Base-by-base conservation (phyloP, 2,113 vertebrate species). In the Recurvirostra avosetta region DNA sequence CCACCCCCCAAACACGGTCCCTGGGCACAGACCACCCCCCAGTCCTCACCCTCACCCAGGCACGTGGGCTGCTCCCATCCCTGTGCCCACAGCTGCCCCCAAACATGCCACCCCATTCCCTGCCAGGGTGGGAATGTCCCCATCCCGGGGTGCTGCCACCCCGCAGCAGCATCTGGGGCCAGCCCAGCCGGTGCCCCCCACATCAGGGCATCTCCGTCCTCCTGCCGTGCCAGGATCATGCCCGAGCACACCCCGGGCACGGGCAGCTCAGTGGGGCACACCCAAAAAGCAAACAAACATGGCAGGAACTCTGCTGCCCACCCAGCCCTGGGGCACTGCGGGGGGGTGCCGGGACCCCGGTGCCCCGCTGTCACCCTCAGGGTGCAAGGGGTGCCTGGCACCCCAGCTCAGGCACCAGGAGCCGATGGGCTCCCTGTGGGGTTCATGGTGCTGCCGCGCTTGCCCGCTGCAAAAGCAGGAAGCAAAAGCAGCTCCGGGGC, bases 21-120 rank as follows among this genome's bases (percentile, higher is more conserved):
- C 25, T 13, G 3, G 45, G 30, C 49, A 86, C 36, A 19, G 65
- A 38, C 45, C 45, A 67, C 4, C 2, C 4, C 15, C 5, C 22
- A 88, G n/a, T 36, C 19, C 13, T 67, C 27, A 13, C 43, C 30
- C 29, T 62, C 58, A 29, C 18, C 1, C 9, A 66, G 23, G n/a
- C 34, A 70, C 0, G 0, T 0, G 3, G 0, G 49, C 16, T 74
- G 27, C 36, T 55, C 36, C n/a, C 19, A 10, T 16, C 52, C 34
- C 30, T 10, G 2, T 16, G 18, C 40, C 59, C 52, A 22, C 59
- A 70, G 40, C 27, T 61, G 5, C 30, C 23, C 11, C 19, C 12
- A 34, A 23, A 55, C 9, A 14, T 11, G 15, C 6, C 41, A 73
- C 9, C 41, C 4, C 18, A 5, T 26, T 66, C 45, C 6, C 3